Evolutionary conservation across 2,888 invertebrate species (phyloP).

Genomic region (Conistra vaccinii): DNA sequence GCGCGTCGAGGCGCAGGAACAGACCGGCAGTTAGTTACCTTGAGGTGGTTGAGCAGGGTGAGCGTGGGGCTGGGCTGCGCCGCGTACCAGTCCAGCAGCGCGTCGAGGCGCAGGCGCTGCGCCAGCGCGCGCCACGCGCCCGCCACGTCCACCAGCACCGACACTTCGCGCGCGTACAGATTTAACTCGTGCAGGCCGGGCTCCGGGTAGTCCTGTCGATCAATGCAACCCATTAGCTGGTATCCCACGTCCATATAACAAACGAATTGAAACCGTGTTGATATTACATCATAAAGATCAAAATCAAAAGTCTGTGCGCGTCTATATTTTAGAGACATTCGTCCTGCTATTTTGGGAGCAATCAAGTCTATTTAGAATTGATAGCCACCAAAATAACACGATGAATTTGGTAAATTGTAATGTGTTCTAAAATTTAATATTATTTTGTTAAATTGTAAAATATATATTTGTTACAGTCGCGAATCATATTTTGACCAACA

Average conservation of each 20-base stretch:
- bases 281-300: neutral
- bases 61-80: constrained; percentile 88
- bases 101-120: constrained; percentile 86
- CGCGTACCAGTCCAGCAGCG: constrained; percentile 87
- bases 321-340: neutral
- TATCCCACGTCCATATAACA: neutral
- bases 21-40: constrained; percentile 72
- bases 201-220: constrained; percentile 52
- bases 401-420: too few species aligned
- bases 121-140: constrained; percentile 92
- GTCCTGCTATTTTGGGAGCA: neutral
- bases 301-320: neutral
- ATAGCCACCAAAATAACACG: too few species aligned
- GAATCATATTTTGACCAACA: neutral
- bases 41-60: constrained; percentile 90
- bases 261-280: neutral
- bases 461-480: neutral
- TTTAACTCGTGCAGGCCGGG: constrained; percentile 65
- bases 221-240: constrained; percentile 8
- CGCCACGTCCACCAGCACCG: constrained; percentile 88
- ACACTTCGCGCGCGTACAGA: constrained; percentile 83
- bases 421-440: too few species aligned
- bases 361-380: neutral
- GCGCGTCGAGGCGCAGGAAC: constrained; percentile 85
- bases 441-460: neutral